Conservation (phyloP, 2,888 invertebrate species). For the Drosophila niveifrons region DNA sequence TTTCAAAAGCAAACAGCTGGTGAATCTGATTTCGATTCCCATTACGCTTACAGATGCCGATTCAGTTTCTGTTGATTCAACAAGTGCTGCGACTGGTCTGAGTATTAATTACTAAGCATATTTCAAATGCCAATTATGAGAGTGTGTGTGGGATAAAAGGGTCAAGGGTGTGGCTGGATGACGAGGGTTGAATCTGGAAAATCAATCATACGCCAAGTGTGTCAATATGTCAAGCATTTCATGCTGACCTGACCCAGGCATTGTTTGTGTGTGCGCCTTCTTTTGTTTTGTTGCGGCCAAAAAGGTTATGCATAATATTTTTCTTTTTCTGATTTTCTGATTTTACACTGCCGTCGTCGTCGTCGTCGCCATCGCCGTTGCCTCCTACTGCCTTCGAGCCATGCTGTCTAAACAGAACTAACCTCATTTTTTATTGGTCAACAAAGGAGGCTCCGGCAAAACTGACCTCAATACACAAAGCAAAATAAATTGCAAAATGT, state of each 20-base stretch:
- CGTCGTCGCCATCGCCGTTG: too few species aligned
- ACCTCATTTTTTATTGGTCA: slow-evolving; percentile 74
- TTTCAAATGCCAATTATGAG: slow-evolving; percentile 10
- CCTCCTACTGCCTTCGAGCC: slow-evolving; percentile 41
- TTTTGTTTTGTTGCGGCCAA: slow-evolving; percentile 38
- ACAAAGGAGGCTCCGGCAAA: slow-evolving; percentile 51
- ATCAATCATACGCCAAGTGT: slow-evolving; percentile 76
- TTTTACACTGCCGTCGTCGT: neutral
- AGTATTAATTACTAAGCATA: slow-evolving; percentile 49
- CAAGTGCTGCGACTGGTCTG: slow-evolving; percentile 50
- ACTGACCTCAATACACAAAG: slow-evolving; percentile 76
- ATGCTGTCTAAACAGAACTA: slow-evolving; percentile 73
- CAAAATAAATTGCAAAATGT: slow-evolving; percentile 76
- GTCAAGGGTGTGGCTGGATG: slow-evolving; percentile 30
- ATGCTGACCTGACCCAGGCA: slow-evolving; percentile 54
- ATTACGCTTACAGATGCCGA: neutral
- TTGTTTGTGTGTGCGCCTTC: slow-evolving; percentile 35
- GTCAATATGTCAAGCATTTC: slow-evolving; percentile 75
- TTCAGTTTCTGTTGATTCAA: slow-evolving; percentile 53
- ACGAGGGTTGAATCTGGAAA: slow-evolving; percentile 41
- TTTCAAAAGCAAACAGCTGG: slow-evolving; percentile 25
- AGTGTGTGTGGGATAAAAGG: neutral
- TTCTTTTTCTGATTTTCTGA: slow-evolving; percentile 20
- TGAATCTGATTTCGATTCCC: neutral
- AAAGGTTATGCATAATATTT: slow-evolving; percentile 52